These are phyloP conservation scores for Zhuqinia jingwanae DNA, from an alignment of 2,888 invertebrate genomes.

Conservation along the genomic window DNA sequence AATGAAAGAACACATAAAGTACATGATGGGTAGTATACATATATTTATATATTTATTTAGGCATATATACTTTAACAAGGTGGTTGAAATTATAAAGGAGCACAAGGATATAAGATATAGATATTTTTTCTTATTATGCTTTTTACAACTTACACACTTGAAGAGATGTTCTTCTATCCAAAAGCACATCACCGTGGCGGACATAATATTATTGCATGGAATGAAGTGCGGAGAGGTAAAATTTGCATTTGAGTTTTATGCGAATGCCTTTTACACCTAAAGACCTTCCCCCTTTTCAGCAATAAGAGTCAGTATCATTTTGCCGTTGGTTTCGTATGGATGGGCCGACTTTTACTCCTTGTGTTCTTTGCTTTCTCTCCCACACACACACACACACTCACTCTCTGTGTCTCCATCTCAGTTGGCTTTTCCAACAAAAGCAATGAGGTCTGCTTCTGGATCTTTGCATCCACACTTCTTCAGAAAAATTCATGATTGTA, in stretches of 20 bases:
- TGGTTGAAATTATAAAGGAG: neutral
- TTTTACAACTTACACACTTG: constrained; percentile 41
- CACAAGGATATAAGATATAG: neutral
- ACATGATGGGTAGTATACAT: constrained; percentile 1
- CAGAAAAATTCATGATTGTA: constrained; percentile 35
- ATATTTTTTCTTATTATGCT: constrained; percentile 35
- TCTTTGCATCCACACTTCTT: neutral
- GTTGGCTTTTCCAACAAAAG: constrained; percentile 9
- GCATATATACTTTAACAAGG: constrained; percentile 27
- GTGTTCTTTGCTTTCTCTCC: constrained; percentile 27
- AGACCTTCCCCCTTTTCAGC: constrained; percentile 63
- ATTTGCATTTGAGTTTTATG: constrained; percentile 70
- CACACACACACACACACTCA: too few species aligned
- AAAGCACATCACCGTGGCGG: constrained; percentile 41
- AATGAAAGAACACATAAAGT: constrained; percentile 56
- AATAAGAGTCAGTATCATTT: constrained; percentile 70
- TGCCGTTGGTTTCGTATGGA: constrained; percentile 67
- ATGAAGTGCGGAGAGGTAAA: constrained; percentile 72
- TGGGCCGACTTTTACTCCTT: constrained; percentile 34
- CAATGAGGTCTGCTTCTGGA: neutral
- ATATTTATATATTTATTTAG: constrained; percentile 4
- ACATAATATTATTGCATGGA: constrained; percentile 61
- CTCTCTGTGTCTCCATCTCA: too few species aligned
- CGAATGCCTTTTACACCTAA: constrained; percentile 70
- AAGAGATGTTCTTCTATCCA: constrained; percentile 10